Base-by-base conservation (phyloP, 2,797 vertebrate species). In the Hippoglossus hippoglossus region DNA sequence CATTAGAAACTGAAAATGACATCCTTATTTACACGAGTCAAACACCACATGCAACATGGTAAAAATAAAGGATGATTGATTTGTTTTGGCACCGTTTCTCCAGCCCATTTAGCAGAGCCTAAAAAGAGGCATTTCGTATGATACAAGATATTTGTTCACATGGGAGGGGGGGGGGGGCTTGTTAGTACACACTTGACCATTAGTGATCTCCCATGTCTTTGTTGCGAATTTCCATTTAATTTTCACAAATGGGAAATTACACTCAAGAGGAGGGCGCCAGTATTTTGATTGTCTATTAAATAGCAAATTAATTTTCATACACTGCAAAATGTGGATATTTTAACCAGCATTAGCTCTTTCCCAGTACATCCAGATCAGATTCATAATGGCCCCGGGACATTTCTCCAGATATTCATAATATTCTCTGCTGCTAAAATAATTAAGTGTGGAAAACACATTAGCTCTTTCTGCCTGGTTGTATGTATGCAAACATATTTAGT, bases 241-340 rank as follows among this genome's bases (percentile, higher is more conserved):
- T 78, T 77, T 71, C 47, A 54, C 54, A 79, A 85, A 84, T 78
- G 59, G 57, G 26, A 81, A 84, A 84, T 79, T 66, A 83, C 46
- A 70, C 61, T 77, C 82, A 72, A 76, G 71, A 78, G 71, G 55
- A 78, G 49, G 22, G 22, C 73, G 73, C 13, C 59, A 63, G 61
- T 71, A 46, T 71, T 87, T 76, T 44, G 68, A 73, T 84, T 80
- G 84, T 80, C 71, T 77, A 85, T 82, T 89, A 74, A 78, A 80
- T 21, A 50, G 61, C 26, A 73, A 83, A 90, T 90, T 64, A 73
- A 85, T 87, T 77, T 77, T 82, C 18, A 77, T 70, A 56, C 3
- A 1, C 47, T 4, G 2, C 3, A 55, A 77, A 82, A 71, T 66
- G 56, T 68, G 85, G 66, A 71, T 82, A 70, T 75, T 80, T 82